Percentiles rank a stretch among this genome's conserved stretches.
phyloP scores from a whole-genome alignment of 2,113 vertebrate species.

The Isurus oxyrinchus region DNA sequence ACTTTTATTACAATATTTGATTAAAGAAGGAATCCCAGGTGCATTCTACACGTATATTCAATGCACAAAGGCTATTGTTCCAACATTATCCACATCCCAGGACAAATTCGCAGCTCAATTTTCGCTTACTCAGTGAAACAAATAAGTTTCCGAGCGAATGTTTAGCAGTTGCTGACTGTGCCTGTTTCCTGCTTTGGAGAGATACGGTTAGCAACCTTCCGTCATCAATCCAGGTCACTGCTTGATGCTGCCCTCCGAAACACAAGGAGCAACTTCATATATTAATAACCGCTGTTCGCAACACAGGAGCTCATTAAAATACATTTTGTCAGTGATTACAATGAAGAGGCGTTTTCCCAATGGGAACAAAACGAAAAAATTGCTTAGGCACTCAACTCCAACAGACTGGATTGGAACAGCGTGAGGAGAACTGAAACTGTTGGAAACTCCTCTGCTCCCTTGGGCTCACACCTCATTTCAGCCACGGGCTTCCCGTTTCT shows the following conservation, averaged over 20 bases:
- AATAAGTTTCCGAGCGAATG: background rate
- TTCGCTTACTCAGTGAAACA: background rate
- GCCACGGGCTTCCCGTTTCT: background rate
- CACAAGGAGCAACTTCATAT: background rate
- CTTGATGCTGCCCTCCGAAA: background rate
- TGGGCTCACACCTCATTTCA: background rate
- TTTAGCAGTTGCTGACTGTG: background rate
- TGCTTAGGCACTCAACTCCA: background rate
- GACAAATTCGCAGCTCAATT: background rate
- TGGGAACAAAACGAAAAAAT: background rate
- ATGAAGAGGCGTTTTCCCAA: background rate
- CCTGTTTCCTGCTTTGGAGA: background rate
- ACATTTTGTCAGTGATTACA: background rate
- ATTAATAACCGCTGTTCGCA: background rate
- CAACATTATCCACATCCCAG: slow-evolving; percentile 8
- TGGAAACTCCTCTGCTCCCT: background rate
- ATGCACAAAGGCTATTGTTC: background rate
- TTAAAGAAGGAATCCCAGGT: background rate
- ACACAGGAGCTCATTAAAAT: background rate
- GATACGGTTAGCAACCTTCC: background rate
- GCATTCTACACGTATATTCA: background rate
- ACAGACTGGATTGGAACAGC: background rate
- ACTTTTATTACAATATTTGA: slow-evolving; percentile 35
- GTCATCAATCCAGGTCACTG: background rate
- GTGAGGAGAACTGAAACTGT: background rate